These are phyloP conservation scores for Sitobion miscanthi DNA, from an alignment of 1,140 invertebrate genomes.

Conservation along the genomic window DNA sequence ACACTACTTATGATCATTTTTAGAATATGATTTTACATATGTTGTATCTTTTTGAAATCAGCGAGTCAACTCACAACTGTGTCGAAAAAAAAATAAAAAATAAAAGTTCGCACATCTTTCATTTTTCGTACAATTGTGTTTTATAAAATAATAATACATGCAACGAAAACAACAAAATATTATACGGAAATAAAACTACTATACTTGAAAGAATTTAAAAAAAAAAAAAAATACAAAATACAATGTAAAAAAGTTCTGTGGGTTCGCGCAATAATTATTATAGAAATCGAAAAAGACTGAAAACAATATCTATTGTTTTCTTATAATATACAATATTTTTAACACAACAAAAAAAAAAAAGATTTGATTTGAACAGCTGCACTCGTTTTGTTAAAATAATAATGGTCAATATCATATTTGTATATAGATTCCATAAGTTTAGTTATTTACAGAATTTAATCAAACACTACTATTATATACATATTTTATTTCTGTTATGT, in stretches of 20 bases:
- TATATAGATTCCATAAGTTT: no score
- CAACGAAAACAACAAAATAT: not conserved
- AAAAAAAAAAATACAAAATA: not conserved
- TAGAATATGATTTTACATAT: not conserved
- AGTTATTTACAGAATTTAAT: no score
- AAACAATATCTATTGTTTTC: not conserved
- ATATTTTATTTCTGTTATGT: no score
- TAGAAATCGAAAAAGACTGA: not conserved
- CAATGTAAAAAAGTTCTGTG: not conserved
- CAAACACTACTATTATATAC: no score
- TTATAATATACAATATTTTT: not conserved
- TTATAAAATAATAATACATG: not conserved
- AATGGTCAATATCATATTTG: no score
- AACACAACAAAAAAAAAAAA: no score
- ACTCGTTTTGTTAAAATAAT: no score
- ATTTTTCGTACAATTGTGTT: not conserved
- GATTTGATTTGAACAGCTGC: no score
- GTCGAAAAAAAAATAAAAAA: not conserved
- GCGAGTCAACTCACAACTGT: not conserved
- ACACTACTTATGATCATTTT: not conserved
- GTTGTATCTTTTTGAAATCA: not conserved
- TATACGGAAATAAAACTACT: not conserved
- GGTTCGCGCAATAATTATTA: not conserved
- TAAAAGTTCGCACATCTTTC: not conserved
- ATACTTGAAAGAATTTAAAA: not conserved